Evolutionary conservation across 1,140 invertebrate genomes (phyloP), one percentile per base, ranked within the genome.

Genomic region (Mactra quadrangularis): DNA sequence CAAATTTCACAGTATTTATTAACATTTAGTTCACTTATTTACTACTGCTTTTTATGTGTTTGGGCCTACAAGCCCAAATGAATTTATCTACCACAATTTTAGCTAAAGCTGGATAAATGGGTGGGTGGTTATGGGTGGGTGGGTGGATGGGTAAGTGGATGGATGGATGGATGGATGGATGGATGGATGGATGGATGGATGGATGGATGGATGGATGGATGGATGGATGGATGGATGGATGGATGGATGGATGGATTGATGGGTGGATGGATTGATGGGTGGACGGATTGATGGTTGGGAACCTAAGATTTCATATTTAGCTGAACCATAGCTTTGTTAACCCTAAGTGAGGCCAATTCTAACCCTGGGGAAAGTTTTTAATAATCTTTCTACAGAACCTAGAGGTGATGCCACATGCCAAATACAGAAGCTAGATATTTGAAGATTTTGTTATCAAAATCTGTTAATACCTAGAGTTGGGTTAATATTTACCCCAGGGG

Each of bases 91-190:
- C n/a, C n/a, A n/a, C n/a, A n/a, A n/a, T n/a, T n/a, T n/a, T n/a
- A n/a, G n/a, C n/a, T n/a, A n/a, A n/a, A n/a, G 45, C 9, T 47
- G 45, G 45, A 47, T 47, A 19, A 19, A 47, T 47, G 45, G 45
- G 19, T 47, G 45, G 45, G n/a, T n/a, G n/a, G n/a, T n/a, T n/a
- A 47, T 47, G 45, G 45, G 19, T 47, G n/a, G n/a, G n/a, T n/a
- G n/a, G n/a, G n/a, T n/a, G n/a, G n/a, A n/a, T n/a, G n/a, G n/a
- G n/a, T n/a, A 19, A 19, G 19, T 47, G 45, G 45, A 47, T 47
- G 45, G 45, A 47, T 47, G 45, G 45, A 47, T 47, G 45, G 45
- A 47, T 47, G 45, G 45, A 47, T 47, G 45, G 45, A 47, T 47
- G 45, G 45, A 47, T 47, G 45, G 45, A 47, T 47, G 45, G 45